Base-by-base conservation (phyloP, 2,888 invertebrate species). In the Magallana nippona region DNA sequence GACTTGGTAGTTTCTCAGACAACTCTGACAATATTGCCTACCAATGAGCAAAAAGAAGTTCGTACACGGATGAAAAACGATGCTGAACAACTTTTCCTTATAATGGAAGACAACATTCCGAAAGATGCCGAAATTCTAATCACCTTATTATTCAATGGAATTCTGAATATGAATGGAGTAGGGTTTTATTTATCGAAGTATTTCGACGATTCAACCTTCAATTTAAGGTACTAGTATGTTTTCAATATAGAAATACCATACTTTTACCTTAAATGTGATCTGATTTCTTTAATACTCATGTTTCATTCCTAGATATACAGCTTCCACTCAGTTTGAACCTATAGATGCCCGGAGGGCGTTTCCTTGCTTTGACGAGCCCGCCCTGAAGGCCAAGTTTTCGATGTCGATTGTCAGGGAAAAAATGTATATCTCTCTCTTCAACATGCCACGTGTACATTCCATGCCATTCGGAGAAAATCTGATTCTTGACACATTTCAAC, bases 121-220 rank as follows among this genome's bases (percentile, higher is more conserved):
- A 78, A 81, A 27, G 86, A 84, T 85, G 22, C 55, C 71, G 85
- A 82, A 27, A 81, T 88, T 57, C 56, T 57, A n/a, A 60, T 89
- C 11, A 80, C 96, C 90, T 95, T 98, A 82, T 96, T 97, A 82
- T 99, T 97, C 95, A 96, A 96, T 89, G 97, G 97, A 1, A 96
- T 96, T 91, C 94, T 99, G 87, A 96, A 96, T 91, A 96, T 96
- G 86, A 97, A 97, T 89, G 96, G 97, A 88, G 96, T 97, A 91
- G 99, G 99, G 1, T 98, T 99, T 95, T 99, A 98, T 94, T 95
- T 98, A 83, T 97, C 97, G 83, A 96, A 96, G 90, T 97, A 97
- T 93, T 95, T 95, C 83, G 96, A 95, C 83, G 96, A 95, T 87
- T 95, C 95, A 79, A 95, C 95, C 85, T 96, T 96, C 80, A 96